Conservation (phyloP, 2,888 invertebrate genomes). For the Aplocera efformata region DNA sequence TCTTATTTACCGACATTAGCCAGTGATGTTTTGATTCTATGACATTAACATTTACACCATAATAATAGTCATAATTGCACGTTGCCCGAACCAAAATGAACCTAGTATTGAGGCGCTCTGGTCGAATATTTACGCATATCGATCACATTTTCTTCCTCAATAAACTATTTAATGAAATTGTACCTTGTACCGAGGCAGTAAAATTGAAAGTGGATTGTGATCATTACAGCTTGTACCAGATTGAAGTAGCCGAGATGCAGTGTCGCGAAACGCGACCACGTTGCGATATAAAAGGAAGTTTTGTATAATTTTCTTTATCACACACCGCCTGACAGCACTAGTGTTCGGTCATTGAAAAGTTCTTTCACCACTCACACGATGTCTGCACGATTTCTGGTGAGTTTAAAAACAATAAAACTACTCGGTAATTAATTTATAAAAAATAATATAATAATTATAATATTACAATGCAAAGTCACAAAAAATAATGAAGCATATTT, state of each 20-base stretch:
- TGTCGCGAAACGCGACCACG: slow-evolving; percentile 78
- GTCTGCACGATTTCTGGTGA: slow-evolving; percentile 77
- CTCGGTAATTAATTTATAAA: not conserved
- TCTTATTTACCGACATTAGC: slow-evolving; percentile 18
- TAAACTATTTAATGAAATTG: slow-evolving; percentile 24
- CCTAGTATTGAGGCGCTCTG: slow-evolving; percentile 32
- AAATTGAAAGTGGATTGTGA: slow-evolving; percentile 34
- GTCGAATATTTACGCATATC: slow-evolving; percentile 35
- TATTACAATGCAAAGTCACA: too few relatives aligned
- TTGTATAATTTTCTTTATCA: slow-evolving; percentile 77
- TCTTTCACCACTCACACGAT: slow-evolving; percentile 50
- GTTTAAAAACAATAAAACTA: slow-evolving; percentile 30
- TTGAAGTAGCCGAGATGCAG: slow-evolving; percentile 58
- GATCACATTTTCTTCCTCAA: slow-evolving; percentile 17
- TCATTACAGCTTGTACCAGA: slow-evolving; percentile 34
- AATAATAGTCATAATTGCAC: slow-evolving; percentile 33
- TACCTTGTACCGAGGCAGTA: slow-evolving; percentile 34
- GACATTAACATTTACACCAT: slow-evolving; percentile 41
- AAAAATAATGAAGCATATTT: too few relatives aligned
- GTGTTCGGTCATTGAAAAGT: slow-evolving; percentile 56
- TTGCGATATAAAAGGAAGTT: slow-evolving; percentile 79
- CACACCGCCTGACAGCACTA: slow-evolving; percentile 58
- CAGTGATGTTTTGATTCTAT: slow-evolving; percentile 37
- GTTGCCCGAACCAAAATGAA: slow-evolving; percentile 26
- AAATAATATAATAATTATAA: not conserved